Evolutionary conservation across 2,113 vertebrate species (phyloP).

Genomic region (Myanophis thanlyinensis): DNA sequence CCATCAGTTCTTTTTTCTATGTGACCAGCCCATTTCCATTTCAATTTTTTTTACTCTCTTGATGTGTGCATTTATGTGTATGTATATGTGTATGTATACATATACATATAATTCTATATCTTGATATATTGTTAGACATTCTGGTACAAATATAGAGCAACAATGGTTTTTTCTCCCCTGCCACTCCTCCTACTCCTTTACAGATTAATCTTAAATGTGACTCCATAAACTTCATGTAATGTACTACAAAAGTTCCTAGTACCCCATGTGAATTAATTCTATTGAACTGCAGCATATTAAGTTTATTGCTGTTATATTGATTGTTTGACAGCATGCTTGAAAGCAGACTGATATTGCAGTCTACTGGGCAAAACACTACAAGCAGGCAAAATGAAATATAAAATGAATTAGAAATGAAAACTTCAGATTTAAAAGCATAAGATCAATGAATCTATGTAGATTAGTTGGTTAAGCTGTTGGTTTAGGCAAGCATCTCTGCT

Average conservation of each 20-base stretch:
- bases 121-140: too few species aligned
- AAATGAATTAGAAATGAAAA: constrained; percentile 30
- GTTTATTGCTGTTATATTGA: constrained; percentile 15
- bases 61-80: too few species aligned
- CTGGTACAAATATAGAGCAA: not conserved
- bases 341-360: not conserved
- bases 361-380: not conserved
- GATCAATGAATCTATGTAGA: not conserved
- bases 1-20: too few species aligned
- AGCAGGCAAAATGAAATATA: constrained; percentile 1
- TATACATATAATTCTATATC: too few species aligned
- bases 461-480: not conserved
- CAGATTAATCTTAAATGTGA: constrained; percentile 26
- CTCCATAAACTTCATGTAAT: constrained; percentile 16
- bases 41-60: too few species aligned
- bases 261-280: constrained; percentile 22
- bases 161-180: not conserved
- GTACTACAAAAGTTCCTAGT: constrained; percentile 7
- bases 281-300: not conserved
- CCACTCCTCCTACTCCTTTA: not conserved
- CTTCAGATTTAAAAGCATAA: constrained; percentile 7
- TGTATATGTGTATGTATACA: too few species aligned
- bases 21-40: too few species aligned
- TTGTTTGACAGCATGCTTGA: not conserved
- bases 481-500: not conserved